Evolutionary conservation across 2,797 vertebrate species (phyloP), one percentile per base, ranked within the genome.

Genomic region (Mastacembelus armatus): DNA sequence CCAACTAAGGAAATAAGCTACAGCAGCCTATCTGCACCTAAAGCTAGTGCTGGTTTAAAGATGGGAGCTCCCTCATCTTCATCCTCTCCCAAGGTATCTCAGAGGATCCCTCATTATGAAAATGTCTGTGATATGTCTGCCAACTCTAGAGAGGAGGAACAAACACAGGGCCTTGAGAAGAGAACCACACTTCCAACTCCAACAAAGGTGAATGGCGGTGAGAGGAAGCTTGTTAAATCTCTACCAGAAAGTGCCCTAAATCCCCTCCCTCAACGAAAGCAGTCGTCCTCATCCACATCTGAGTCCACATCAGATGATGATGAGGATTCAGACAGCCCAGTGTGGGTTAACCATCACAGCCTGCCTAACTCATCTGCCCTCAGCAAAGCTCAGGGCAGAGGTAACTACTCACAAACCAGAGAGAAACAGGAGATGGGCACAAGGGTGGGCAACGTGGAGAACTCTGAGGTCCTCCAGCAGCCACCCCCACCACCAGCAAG

Each of bases 21-120:
- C 85, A 90, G 85, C 86, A 81, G 87, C 76, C 80, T 89, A 47
- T 91, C 92, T 5, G 76, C 75, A 3, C 90, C 92, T 26, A 93
- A 93, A 86, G 66, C 80, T 38, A 71, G 78, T 16, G 85, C 29
- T 3, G 61, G 50, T 45, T 80, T 88, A 2, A 92, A 90, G 68
- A 48, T 50, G 8, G 76, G 24, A 3, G 27, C 72, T 38, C 40
- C 84, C 21, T 52, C 86, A 27, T 74, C 80, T 21, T 51, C 78
- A 26, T 80, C 85, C 12, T 71, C 85, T 2, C 70, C 92, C 43
- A 91, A 85, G 54, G 80, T 77, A n/a, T 84, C 90, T 35, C 92
- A 86, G 71, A 91, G 85, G 3, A 88, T 95, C 33, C 93, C 94
- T 9, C 89, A 95, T 66, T 96, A 95, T 7, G 96, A 97, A 82